Percentiles rank a stretch among this genome's conserved stretches.
These are phyloP conservation scores for Chloroceryle amazona DNA, from an alignment of 2,797 vertebrate species.

Conservation along the genomic window DNA sequence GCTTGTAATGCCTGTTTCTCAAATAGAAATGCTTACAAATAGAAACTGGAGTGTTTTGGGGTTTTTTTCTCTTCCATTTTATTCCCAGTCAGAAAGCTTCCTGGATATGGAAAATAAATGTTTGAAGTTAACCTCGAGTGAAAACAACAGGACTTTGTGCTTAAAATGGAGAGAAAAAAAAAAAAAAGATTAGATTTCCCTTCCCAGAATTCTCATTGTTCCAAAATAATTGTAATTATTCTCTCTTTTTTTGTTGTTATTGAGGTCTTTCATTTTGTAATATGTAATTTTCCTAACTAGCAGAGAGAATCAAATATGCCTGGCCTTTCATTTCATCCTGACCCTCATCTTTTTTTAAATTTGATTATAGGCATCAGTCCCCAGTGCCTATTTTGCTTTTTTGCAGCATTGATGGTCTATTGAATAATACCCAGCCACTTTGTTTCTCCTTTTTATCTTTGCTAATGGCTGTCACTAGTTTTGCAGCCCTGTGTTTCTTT, in stretches of 20 bases:
- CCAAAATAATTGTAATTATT: slow-evolving; percentile 62
- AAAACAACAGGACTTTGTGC: not conserved
- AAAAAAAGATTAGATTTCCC: not conserved
- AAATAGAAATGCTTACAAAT: not conserved
- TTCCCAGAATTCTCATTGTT: slow-evolving; percentile 41
- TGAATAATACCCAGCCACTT: not conserved
- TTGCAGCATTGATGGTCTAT: not conserved
- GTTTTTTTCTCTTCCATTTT: not conserved
- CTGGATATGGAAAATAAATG: not conserved
- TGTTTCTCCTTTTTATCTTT: not conserved
- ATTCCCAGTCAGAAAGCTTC: not conserved
- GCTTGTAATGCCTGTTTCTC: not conserved
- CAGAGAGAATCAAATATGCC: not conserved
- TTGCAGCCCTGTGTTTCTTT: not conserved
- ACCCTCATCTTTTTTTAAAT: not conserved
- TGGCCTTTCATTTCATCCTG: not conserved
- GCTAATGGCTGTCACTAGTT: not conserved
- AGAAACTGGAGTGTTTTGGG: not conserved
- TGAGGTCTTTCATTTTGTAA: slow-evolving; percentile 1
- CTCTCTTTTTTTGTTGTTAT: not conserved
- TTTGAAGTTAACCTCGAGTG: not conserved
- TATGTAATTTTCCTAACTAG: slow-evolving; percentile 16
- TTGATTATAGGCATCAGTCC: slow-evolving; percentile 14
- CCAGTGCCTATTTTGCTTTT: not conserved
- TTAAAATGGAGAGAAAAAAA: not conserved